Evolutionary conservation across 2,888 invertebrate species (phyloP).

Genomic region (Cactoblastis cactorum): DNA sequence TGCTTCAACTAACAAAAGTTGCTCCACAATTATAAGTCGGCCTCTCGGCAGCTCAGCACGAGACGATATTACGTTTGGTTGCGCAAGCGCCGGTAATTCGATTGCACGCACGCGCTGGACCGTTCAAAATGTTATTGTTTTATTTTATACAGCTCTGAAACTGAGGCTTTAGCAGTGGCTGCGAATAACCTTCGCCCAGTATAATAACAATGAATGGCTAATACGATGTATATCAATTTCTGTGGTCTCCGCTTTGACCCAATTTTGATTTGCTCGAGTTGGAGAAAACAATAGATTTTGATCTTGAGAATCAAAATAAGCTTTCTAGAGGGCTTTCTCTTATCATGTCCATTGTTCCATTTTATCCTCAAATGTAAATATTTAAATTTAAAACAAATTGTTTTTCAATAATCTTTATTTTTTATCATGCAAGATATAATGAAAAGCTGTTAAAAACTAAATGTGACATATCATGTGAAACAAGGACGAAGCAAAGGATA

Average conservation of each 20-base stretch:
- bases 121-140: conserved; percentile 32
- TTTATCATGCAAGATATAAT: too few relatives aligned
- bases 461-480: too few relatives aligned
- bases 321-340: not conserved
- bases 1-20: not conserved
- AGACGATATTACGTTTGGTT: conserved; percentile 10
- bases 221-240: not conserved
- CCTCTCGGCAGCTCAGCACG: not conserved
- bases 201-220: not conserved
- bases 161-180: conserved; percentile 17
- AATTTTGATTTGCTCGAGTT: not conserved
- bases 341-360: too few relatives aligned
- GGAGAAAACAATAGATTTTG: not conserved
- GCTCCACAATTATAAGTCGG: conserved; percentile 14
- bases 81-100: conserved; percentile 39
- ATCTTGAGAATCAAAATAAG: not conserved
- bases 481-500: too few relatives aligned
- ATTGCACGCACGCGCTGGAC: conserved; percentile 38
- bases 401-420: too few relatives aligned
- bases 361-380: too few relatives aligned
- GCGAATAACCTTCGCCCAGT: not conserved
- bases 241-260: not conserved
- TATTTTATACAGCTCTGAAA: conserved; percentile 25
- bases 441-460: too few relatives aligned
- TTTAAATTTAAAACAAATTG: too few relatives aligned